These are phyloP conservation scores for Phodopus roborovskii DNA, from an alignment of 2,113 vertebrate genomes.

Conservation along the genomic window DNA sequence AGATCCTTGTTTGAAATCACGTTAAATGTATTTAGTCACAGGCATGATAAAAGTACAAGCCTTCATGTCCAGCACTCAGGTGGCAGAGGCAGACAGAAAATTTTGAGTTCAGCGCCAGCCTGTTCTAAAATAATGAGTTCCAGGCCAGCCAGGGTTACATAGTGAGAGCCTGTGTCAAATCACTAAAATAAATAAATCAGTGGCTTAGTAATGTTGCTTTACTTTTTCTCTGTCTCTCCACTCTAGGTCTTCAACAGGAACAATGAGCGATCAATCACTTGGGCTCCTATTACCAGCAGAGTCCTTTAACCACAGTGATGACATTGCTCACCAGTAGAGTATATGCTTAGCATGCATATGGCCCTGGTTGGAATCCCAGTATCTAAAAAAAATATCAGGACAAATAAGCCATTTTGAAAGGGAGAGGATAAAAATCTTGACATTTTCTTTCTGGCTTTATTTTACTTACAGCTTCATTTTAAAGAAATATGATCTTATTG, in stretches of 20 bases:
- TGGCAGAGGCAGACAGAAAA: not conserved
- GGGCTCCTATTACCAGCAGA: not conserved
- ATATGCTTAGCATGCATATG: not conserved
- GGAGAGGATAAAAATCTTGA: not conserved
- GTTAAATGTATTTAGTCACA: slow-evolving; percentile 28
- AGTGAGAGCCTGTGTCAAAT: not conserved
- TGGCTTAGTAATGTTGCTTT: not conserved
- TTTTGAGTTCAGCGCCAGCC: not conserved
- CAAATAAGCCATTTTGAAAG: not conserved
- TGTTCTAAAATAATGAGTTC: not conserved
- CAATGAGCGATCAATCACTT: slow-evolving; percentile 18
- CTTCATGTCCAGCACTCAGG: not conserved
- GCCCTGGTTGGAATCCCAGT: not conserved
- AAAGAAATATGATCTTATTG: not conserved
- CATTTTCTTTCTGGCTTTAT: not conserved
- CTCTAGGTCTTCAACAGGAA: not conserved
- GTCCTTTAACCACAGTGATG: not conserved
- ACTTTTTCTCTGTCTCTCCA: not conserved
- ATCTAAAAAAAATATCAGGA: not conserved
- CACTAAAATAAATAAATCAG: not conserved
- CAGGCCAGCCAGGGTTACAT: not conserved
- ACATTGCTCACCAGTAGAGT: not conserved
- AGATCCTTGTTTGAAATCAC: not conserved
- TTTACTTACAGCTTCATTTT: not conserved
- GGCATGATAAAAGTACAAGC: not conserved